phyloP scores from a whole-genome alignment of 2,888 invertebrate species.

The Hipparchia sbordonii region DNA sequence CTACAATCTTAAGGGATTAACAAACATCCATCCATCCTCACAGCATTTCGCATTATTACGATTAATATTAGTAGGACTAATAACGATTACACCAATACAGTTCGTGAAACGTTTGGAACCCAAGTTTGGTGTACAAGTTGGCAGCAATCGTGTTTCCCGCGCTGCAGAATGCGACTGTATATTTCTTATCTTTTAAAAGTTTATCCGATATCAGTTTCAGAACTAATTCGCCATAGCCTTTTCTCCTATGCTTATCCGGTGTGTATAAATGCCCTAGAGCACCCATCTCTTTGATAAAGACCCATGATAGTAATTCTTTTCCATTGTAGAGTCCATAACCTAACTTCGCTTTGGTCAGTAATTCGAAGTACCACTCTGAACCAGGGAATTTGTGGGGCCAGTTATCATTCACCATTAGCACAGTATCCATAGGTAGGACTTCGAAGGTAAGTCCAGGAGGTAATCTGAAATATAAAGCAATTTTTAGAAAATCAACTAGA shows the following conservation, averaged over 20 bases:
- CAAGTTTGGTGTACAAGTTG: conserved; percentile 57
- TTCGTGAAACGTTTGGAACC: conserved; percentile 44
- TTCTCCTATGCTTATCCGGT: conserved; percentile 54
- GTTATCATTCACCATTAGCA: conserved; percentile 49
- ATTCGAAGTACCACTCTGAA: conserved; percentile 52
- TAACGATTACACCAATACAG: conserved; percentile 30
- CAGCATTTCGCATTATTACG: too few relatives aligned
- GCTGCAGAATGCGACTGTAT: conserved; percentile 53
- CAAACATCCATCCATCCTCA: too few relatives aligned
- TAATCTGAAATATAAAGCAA: conserved; percentile 46
- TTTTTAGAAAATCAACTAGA: too few relatives aligned
- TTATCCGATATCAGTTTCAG: conserved; percentile 55
- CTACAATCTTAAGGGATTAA: too few relatives aligned
- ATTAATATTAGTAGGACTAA: too few relatives aligned
- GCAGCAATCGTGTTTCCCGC: conserved; percentile 51
- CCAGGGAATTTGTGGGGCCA: conserved; percentile 58
- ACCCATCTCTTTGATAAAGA: conserved; percentile 58
- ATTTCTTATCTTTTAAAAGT: conserved; percentile 48
- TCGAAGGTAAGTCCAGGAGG: conserved; percentile 48
- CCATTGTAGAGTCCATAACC: conserved; percentile 57
- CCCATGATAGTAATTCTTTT: conserved; percentile 53
- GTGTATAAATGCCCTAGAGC: conserved; percentile 60
- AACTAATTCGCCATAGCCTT: conserved; percentile 58
- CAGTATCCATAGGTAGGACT: conserved; percentile 48
- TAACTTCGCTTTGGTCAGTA: conserved; percentile 52